A percentile compares a stretch with the other conserved stretches of the same genome.
Conservation (phyloP, 2,797 vertebrate species). For the Gymnoscopelus microlampas region DNA sequence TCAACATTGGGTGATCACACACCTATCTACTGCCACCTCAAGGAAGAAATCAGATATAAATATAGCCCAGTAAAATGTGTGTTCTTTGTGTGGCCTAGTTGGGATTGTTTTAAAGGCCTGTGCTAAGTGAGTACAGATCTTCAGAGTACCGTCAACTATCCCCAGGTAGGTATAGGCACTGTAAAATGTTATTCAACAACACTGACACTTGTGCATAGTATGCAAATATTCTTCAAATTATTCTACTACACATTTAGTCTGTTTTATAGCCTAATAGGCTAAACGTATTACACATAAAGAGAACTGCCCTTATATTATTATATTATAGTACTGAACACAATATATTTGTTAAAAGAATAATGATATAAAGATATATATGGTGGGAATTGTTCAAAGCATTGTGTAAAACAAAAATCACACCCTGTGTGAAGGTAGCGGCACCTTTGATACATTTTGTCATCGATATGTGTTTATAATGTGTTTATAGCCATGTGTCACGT, state of each 20-base stretch:
- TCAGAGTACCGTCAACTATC: conserved; percentile 17
- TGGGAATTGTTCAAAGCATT: background rate
- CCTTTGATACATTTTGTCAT: too few species aligned
- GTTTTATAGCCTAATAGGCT: conserved; percentile 13
- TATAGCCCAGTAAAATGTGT: conserved; percentile 44
- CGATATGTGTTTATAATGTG: too few species aligned
- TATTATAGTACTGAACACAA: too few species aligned
- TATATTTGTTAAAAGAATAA: too few species aligned
- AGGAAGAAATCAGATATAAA: conserved; percentile 42
- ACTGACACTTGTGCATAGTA: conserved; percentile 6
- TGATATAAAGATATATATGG: background rate
- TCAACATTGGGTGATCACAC: conserved; percentile 48
- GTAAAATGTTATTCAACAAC: conserved; percentile 15
- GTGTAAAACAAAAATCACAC: background rate
- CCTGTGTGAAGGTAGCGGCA: too few species aligned
- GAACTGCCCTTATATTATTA: background rate
- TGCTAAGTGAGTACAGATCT: conserved; percentile 23
- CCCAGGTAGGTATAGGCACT: conserved; percentile 5
- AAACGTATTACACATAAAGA: background rate
- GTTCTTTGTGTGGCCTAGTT: conserved; percentile 28
- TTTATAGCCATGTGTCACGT: too few species aligned
- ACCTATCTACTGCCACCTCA: conserved; percentile 18
- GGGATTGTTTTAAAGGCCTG: conserved; percentile 40
- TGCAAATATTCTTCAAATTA: conserved; percentile 10
- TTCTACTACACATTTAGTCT: conserved; percentile 2